Conservation (phyloP, 1,140 invertebrate species). For the Halesus radiatus region DNA sequence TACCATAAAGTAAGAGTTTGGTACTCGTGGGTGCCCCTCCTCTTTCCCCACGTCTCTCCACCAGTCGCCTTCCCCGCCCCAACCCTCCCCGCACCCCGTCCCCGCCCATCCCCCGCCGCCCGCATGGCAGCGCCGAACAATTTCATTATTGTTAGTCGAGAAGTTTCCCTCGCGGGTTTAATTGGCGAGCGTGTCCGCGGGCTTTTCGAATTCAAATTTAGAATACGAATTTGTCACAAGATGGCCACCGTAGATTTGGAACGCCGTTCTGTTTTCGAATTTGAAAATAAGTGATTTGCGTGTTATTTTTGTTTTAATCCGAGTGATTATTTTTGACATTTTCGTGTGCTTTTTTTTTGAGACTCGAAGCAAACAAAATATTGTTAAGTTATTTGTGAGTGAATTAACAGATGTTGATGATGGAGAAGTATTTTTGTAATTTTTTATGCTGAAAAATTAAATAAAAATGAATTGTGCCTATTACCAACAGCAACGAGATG, state of each 20-base stretch:
- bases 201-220: constrained; percentile 4
- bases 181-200: constrained; percentile 39
- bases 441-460: constrained; percentile 9
- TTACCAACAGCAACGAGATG: constrained; percentile 51
- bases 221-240: constrained; percentile 35
- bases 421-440: neutral
- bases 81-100: too few relatives aligned
- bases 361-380: too few relatives aligned
- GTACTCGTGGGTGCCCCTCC: too few relatives aligned
- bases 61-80: too few relatives aligned
- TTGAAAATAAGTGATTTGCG: constrained; percentile 5
- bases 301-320: neutral
- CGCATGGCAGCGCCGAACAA: constrained; percentile 37
- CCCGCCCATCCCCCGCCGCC: constrained; percentile 26
- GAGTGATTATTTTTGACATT: too few relatives aligned
- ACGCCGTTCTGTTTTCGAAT: constrained; percentile 2
- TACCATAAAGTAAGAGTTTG: too few relatives aligned
- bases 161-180: constrained; percentile 52
- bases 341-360: too few relatives aligned
- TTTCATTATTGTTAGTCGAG: constrained; percentile 48
- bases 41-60: too few relatives aligned
- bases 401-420: neutral
- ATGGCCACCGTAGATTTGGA: constrained; percentile 5
- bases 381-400: neutral
- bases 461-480: constrained; percentile 55